A percentile compares a stretch with the other conserved stretches of the same genome.
phyloP scores from a whole-genome alignment of 64 coral and sea anemone species.

The Acropora tenuis region DNA sequence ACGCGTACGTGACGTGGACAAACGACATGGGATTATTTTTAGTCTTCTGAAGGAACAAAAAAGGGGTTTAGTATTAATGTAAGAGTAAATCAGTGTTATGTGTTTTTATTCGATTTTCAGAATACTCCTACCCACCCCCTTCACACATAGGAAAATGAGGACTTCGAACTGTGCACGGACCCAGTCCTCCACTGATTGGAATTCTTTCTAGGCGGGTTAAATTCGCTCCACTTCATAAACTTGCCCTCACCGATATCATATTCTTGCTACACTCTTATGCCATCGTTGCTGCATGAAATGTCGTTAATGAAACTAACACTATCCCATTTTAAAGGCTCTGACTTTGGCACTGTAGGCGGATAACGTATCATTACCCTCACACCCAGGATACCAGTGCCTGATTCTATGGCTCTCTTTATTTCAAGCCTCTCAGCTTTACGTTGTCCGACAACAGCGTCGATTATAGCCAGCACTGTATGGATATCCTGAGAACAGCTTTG shows the following conservation, averaged over 20 bases:
- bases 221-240: constrained; percentile 24
- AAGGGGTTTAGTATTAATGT: too few relatives aligned
- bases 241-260: constrained; percentile 34
- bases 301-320: constrained; percentile 33
- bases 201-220: constrained; percentile 22
- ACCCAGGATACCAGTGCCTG: not conserved
- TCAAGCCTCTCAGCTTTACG: constrained; percentile 29
- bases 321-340: constrained; percentile 43
- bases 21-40: too few relatives aligned
- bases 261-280: constrained; percentile 30
- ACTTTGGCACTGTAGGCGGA: not conserved
- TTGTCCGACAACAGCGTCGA: constrained; percentile 34
- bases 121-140: too few relatives aligned
- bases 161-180: too few relatives aligned
- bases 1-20: too few relatives aligned
- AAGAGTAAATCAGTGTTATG: too few relatives aligned
- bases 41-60: too few relatives aligned
- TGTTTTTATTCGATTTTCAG: too few relatives aligned
- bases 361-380: constrained; percentile 30
- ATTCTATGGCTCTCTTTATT: constrained; percentile 48
- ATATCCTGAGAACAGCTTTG: constrained; percentile 49
- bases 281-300: constrained; percentile 27
- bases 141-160: too few relatives aligned
- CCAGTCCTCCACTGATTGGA: not conserved
- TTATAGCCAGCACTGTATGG: constrained; percentile 43